Base-by-base conservation (phyloP, 1,140 invertebrate species). In the Aphidius gifuensis region DNA sequence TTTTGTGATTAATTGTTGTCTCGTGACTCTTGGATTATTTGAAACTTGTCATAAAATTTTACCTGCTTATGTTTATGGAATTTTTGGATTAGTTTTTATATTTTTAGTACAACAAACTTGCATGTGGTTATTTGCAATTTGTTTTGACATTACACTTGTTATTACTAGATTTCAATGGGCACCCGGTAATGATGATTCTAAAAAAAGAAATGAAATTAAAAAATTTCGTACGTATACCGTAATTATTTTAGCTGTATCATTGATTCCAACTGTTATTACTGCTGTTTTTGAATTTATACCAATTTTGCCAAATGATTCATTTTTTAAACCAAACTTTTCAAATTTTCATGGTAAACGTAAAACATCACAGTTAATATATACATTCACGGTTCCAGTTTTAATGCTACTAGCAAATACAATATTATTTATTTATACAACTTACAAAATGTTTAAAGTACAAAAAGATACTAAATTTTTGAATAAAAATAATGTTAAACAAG, bases 81-180 rank as follows among this genome's bases (percentile, higher is more conserved):
- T 73, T 2, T 46, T 69, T n/a, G 72, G 74, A 16, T 60, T 73
- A 16, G 38, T 62, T 0, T 32, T 76, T 0, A 69, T 73, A 69
- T 75, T 71, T 54, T 58, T 71, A 2, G 69, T 68, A 5, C 64
- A 76, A 51, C 66, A 67, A 4, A 64, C 64, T 0, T 68, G 69
- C 16, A 56, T 69, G 8, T 76, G 76, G 74, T 59, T 76, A 43
- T 66, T 74, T 38, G 62, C 72, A 38, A 72, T 75, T 56, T 74
- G 74, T 57, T 68, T 74, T 38, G 76, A 78, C 51, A 70, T 76
- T 58, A 72, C 74, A 3, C 58, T 73, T 11, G 68, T 68, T 6
- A 77, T 77, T 44, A 77, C 76, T 0, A 66, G 70, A 51, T 71
- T 78, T 43, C 66, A 66, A 45, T 76, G 68, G 71, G 53, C 61